A percentile compares a stretch with the other conserved stretches of the same genome.
These are phyloP conservation scores for Lasioglossum pauxillum DNA, from an alignment of 2,888 invertebrate species.

Conservation along the genomic window DNA sequence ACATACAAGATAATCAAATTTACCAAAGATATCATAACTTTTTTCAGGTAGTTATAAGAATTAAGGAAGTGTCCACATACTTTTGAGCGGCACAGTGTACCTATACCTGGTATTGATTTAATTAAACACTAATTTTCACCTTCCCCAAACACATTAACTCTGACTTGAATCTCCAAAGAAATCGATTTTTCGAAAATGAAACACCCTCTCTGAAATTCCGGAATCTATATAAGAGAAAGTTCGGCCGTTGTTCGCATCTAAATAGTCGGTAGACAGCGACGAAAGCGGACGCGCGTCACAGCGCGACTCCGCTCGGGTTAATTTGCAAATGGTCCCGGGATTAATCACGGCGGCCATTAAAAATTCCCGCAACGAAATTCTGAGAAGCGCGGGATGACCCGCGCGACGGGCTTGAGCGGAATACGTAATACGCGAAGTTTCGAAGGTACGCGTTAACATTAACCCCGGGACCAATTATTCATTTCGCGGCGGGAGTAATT, in stretches of 20 bases:
- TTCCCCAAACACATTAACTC: no score
- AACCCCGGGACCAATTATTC: slow-evolving; percentile 10
- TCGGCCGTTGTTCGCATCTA: background rate
- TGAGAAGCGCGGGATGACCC: slow-evolving; percentile 14
- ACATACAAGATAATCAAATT: no score
- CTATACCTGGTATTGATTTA: no score
- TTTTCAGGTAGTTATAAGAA: no score
- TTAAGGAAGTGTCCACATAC: no score
- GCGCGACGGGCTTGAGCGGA: slow-evolving; percentile 2
- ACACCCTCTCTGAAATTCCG: background rate
- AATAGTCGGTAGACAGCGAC: background rate
- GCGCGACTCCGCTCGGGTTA: slow-evolving; percentile 19
- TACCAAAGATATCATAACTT: no score
- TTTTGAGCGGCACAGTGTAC: no score
- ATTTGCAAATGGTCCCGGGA: slow-evolving; percentile 36
- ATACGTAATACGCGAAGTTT: slow-evolving; percentile 19
- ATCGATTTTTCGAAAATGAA: background rate
- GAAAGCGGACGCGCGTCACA: slow-evolving; percentile 20
- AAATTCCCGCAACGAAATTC: slow-evolving; percentile 31
- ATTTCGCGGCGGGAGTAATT: background rate
- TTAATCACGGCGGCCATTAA: slow-evolving; percentile 34
- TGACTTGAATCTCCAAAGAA: no score
- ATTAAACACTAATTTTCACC: no score
- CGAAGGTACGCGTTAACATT: slow-evolving; percentile 1
- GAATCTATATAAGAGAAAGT: background rate